A percentile compares a stretch with the other conserved stretches of the same genome.
These are phyloP conservation scores for Pseudobourletiella spinata DNA, from an alignment of 1,140 invertebrate genomes.

Conservation along the genomic window DNA sequence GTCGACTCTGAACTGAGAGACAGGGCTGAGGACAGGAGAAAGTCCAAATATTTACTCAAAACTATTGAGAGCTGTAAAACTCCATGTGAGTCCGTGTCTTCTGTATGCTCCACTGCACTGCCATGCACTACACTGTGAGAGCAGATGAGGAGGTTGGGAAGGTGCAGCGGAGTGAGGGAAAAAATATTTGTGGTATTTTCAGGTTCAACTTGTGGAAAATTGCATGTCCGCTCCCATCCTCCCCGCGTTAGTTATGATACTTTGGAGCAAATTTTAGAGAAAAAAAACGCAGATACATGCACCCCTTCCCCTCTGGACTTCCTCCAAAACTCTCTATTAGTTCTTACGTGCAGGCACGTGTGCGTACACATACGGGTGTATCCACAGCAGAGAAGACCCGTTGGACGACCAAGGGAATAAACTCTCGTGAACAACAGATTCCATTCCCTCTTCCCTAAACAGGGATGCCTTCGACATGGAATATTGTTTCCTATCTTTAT, in stretches of 20 bases:
- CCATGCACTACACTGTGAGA: too few species aligned
- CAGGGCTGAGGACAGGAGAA: background rate
- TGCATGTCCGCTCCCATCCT: background rate
- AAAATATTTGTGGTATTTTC: background rate
- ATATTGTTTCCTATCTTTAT: background rate
- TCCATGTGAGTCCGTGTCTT: too few species aligned
- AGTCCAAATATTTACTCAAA: background rate
- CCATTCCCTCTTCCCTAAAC: background rate
- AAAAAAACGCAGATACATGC: too few species aligned
- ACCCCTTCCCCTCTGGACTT: too few species aligned
- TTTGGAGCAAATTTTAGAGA: too few species aligned
- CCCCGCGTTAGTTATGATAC: background rate
- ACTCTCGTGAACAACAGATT: background rate
- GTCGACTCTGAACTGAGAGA: background rate
- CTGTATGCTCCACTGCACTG: too few species aligned
- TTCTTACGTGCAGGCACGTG: background rate
- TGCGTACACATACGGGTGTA: background rate
- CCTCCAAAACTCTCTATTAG: background rate
- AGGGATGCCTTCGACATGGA: background rate
- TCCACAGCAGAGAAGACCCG: background rate
- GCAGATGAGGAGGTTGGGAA: background rate
- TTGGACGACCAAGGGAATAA: background rate
- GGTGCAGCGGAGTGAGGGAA: background rate
- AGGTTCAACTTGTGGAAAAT: background rate
- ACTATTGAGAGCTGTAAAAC: background rate